phyloP scores from a whole-genome alignment of 2,797 vertebrate genomes.

The Caiman crocodilus region DNA sequence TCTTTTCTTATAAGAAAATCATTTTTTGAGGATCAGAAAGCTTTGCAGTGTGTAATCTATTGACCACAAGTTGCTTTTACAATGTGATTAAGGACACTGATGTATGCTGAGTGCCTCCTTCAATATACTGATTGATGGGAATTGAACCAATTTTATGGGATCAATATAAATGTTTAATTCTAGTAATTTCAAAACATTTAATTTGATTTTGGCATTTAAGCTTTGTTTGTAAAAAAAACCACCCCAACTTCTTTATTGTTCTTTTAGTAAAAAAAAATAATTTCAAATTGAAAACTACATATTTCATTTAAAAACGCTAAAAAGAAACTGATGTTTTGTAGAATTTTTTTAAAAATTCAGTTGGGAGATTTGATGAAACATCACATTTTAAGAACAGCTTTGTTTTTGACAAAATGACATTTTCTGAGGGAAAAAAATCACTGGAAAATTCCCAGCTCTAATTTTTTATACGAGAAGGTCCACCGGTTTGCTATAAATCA shows the following conservation, averaged over 20 bases:
- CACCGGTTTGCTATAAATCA: neutral
- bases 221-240: no score
- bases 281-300: neutral
- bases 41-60: neutral
- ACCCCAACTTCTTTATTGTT: neutral
- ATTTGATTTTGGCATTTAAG: neutral
- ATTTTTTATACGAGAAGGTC: neutral
- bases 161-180: neutral
- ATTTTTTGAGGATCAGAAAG: neutral
- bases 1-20: conserved; percentile 27
- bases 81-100: rapidly evolving
- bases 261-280: neutral
- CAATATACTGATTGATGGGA: no score
- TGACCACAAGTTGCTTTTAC: neutral
- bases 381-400: neutral
- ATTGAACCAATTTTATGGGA: neutral
- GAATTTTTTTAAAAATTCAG: neutral
- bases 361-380: neutral
- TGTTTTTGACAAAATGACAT: neutral
- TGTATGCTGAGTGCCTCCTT: rapidly evolving
- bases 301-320: neutral
- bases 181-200: neutral
- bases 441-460: neutral
- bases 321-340: neutral
- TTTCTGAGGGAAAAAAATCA: neutral